A percentile compares a stretch with the other conserved stretches of the same genome.
phyloP scores from a whole-genome alignment of 2,888 invertebrate genomes.

The Brenthis ino region DNA sequence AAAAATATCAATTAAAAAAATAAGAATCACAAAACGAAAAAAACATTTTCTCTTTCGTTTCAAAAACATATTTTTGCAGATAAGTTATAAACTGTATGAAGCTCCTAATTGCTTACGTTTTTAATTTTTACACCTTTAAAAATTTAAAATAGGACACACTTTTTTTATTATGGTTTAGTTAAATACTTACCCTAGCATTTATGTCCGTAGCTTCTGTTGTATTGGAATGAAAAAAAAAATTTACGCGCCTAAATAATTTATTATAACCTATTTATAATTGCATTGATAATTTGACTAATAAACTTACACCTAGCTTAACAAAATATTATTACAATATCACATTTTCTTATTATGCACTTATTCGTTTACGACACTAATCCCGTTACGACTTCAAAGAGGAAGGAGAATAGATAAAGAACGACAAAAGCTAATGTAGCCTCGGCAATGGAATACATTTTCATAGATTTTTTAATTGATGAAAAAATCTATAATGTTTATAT shows the following conservation, averaged over 20 bases:
- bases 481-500: constrained; percentile 33
- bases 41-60: too few species aligned
- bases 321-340: constrained; percentile 63
- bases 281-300: constrained; percentile 69
- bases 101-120: too few species aligned
- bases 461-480: constrained; percentile 37
- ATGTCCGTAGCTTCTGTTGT: constrained; percentile 16
- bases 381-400: constrained; percentile 75
- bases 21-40: too few species aligned
- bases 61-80: too few species aligned
- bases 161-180: neutral
- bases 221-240: constrained; percentile 24
- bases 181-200: constrained; percentile 27
- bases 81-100: neutral
- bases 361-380: constrained; percentile 64
- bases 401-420: constrained; percentile 74
- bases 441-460: constrained; percentile 76
- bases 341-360: constrained; percentile 55
- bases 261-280: constrained; percentile 49
- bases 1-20: too few species aligned
- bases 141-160: too few species aligned
- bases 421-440: constrained; percentile 75
- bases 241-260: constrained; percentile 28
- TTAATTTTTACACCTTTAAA: too few species aligned
- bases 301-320: constrained; percentile 57